A percentile compares a stretch with the other conserved stretches of the same genome.
Conservation (phyloP, 2,888 invertebrate genomes). For the Drepana falcataria region DNA sequence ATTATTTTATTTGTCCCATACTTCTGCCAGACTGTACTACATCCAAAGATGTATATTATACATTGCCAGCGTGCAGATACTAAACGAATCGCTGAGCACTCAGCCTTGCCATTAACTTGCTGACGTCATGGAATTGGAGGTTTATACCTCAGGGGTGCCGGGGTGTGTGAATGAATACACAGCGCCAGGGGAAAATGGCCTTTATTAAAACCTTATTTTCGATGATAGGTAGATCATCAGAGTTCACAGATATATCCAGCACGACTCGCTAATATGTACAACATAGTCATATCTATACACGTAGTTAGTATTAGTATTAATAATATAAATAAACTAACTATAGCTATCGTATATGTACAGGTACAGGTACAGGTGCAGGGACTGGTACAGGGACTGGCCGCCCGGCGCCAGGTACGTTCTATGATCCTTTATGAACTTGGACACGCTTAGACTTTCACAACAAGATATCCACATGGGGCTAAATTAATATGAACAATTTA, state of each 20-base stretch:
- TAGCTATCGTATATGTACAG: slow-evolving; percentile 1
- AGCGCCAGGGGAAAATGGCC: slow-evolving; percentile 43
- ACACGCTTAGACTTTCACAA: neutral
- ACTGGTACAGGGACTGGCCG: no score
- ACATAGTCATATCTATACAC: slow-evolving; percentile 16
- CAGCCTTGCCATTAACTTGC: no score
- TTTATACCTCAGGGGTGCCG: no score
- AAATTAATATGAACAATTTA: neutral
- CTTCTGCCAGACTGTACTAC: no score
- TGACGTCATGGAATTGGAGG: no score
- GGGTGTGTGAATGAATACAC: neutral
- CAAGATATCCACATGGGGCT: neutral
- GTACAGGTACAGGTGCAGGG: neutral
- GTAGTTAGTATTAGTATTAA: slow-evolving; percentile 12
- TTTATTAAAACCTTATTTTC: slow-evolving; percentile 60
- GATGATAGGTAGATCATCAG: slow-evolving; percentile 37
- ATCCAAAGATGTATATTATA: no score
- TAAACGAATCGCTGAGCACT: no score
- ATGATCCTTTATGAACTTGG: neutral
- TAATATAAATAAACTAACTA: neutral
- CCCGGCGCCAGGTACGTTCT: neutral
- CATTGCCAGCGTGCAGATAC: no score
- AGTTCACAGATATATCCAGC: slow-evolving; percentile 56
- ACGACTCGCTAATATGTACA: slow-evolving; percentile 56
- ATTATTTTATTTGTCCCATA: no score